Evolutionary conservation across 2,113 vertebrate genomes (phyloP).

Genomic region (Lagopus leucura): DNA sequence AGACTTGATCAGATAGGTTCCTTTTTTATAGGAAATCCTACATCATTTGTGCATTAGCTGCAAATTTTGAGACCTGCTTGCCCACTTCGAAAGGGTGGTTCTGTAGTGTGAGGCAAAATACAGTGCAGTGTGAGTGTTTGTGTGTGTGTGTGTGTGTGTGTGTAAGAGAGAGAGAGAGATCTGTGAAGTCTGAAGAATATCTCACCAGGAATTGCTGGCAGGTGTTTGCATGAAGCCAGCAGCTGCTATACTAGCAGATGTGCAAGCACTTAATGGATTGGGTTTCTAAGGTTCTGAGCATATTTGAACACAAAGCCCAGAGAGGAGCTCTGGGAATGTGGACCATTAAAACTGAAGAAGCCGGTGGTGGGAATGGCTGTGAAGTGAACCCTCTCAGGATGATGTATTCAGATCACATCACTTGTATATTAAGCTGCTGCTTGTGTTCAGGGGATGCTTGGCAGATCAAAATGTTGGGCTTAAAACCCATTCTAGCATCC

Average conservation of each 20-base stretch:
- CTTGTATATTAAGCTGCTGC: background rate
- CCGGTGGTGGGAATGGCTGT: background rate
- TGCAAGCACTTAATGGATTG: background rate
- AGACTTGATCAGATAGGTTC: background rate
- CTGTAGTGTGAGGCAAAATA: background rate
- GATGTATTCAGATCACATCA: background rate
- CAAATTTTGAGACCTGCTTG: background rate
- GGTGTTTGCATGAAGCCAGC: background rate
- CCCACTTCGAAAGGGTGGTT: background rate
- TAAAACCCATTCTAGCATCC: background rate
- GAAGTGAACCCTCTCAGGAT: background rate
- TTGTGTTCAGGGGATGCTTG: background rate
- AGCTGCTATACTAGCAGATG: slow-evolving; percentile 8
- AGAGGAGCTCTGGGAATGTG: background rate
- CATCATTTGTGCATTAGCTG: background rate
- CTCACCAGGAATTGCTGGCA: slow-evolving; percentile 5
- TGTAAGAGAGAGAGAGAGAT: background rate
- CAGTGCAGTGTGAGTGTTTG: background rate
- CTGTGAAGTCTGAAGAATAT: background rate
- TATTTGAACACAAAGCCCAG: background rate
- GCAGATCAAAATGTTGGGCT: background rate
- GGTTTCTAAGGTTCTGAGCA: background rate
- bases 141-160: too few species aligned
- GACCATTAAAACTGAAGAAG: background rate
- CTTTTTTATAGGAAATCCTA: background rate